Evolutionary conservation across 2,113 vertebrate species (phyloP).

Genomic region (Sakesphorus luctuosus): DNA sequence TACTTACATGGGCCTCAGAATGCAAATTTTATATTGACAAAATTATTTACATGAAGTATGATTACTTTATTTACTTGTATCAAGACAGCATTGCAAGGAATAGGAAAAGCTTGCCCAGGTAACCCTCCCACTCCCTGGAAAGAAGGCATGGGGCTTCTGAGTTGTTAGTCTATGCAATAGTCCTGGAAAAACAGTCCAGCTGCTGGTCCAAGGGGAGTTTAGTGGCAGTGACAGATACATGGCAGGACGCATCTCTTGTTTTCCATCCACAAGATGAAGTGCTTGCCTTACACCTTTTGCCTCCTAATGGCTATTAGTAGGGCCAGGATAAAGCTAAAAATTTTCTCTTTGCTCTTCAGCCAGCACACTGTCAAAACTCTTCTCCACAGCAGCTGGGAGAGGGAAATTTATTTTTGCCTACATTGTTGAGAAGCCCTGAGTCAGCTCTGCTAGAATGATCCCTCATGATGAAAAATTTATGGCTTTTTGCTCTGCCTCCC

Average conservation of each 20-base stretch:
- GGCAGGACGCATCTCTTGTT: not conserved
- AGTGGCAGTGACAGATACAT: not conserved
- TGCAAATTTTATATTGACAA: not conserved
- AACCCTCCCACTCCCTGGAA: not conserved
- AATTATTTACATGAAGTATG: not conserved
- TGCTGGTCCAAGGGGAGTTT: not conserved
- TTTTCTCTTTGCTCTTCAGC: not conserved
- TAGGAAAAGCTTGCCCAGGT: not conserved
- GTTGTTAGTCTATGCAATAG: not conserved
- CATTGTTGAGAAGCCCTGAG: slow-evolving; percentile 27
- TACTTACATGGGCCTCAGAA: not conserved
- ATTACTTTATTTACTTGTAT: not conserved
- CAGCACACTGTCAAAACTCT: not conserved
- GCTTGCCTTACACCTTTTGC: not conserved
- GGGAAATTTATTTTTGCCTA: slow-evolving; percentile 45
- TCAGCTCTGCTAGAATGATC: slow-evolving; percentile 47
- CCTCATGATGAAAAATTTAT: slow-evolving; percentile 46
- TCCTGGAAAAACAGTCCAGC: not conserved
- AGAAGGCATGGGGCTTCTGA: not conserved
- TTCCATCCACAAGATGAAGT: not conserved
- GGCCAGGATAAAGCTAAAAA: not conserved
- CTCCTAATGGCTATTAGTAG: not conserved
- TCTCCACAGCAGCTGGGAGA: not conserved
- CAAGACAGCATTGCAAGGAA: not conserved
- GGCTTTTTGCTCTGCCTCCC: not conserved